A percentile compares a stretch with the other conserved stretches of the same genome.
These are phyloP conservation scores for Drosophila hawaiiensis DNA, from an alignment of 2,888 invertebrate species.

Conservation along the genomic window DNA sequence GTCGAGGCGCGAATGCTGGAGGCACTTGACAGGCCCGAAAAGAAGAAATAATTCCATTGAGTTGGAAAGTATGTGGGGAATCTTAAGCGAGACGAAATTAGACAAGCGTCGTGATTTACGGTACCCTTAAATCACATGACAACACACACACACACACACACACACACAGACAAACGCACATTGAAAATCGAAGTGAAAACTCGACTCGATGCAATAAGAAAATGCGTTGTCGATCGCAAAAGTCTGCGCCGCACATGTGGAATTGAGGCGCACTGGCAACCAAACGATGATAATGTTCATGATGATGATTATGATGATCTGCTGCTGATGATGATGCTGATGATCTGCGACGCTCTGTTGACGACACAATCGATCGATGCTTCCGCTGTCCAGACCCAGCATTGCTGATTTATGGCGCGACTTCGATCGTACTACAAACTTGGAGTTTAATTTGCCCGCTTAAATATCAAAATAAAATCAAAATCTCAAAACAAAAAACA, in stretches of 20 bases:
- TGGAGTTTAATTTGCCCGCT: conserved; percentile 28
- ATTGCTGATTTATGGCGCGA: conserved; percentile 65
- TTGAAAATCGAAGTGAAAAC: conserved; percentile 73
- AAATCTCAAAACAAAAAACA: conserved; percentile 1
- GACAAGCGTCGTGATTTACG: conserved; percentile 85
- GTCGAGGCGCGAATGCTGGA: conserved; percentile 51
- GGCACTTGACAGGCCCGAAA: conserved; percentile 70
- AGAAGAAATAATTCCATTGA: conserved; percentile 81
- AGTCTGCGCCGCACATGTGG: conserved; percentile 70
- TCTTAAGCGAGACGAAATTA: conserved; percentile 82
- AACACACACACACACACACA: conserved; percentile 42
- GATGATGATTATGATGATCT: conserved; percentile 34
- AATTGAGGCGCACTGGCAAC: conserved; percentile 15
- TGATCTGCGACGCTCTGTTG: conserved; percentile 39
- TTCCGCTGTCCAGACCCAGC: conserved; percentile 37
- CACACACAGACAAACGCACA: conserved; percentile 26
- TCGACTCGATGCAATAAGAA: conserved; percentile 50
- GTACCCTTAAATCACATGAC: conserved; percentile 83
- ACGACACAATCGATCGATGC: conserved; percentile 61
- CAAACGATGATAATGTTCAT: conserved; percentile 42
- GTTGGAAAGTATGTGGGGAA: conserved; percentile 83
- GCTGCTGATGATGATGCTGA: conserved; percentile 29
- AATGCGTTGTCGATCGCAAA: conserved; percentile 59
- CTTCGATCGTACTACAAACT: conserved; percentile 41
- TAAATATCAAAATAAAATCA: conserved; percentile 19